Base-by-base conservation (phyloP, 2,888 invertebrate genomes). In the Panopea generosa region DNA sequence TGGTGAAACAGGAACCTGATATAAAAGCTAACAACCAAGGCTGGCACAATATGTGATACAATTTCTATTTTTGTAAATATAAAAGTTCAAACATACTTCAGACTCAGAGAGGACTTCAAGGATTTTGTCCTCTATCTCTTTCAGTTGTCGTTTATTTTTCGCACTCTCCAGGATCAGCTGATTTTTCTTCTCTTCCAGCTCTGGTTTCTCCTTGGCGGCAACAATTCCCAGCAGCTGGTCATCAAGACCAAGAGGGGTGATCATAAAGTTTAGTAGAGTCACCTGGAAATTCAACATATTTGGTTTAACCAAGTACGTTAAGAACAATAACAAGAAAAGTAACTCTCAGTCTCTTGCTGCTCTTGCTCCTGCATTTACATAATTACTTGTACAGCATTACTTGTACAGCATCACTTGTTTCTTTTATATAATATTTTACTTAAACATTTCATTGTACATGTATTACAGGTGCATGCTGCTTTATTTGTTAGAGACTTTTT, bases 121-220 rank as follows among this genome's bases (percentile, higher is more conserved):
- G 83, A 98, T 98, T 93, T 97, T 95, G 89, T 98, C 97, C 93
- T 98, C 98, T 55, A 98, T 96, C 91, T 97, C 97, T 91, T 97
- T 97, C 62, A 98, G 93, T 80, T 96, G 96, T 85, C 96, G 95
- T 92, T 96, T 97, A 93, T 98, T 98, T 87, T 95, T 95, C 11
- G 98, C 98, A 61, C 96, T 96, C 92, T 98, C 97, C 11, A 97
- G 94, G 84, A 98, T 97, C 89, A 98, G 94, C 90, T 96, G 95
- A 93, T 97, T 97, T 93, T 98, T 97, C 93, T 96, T 96, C 86
- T 97, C 96, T 92, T 98, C 98, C 63, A 98, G 94, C 87, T 96
- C 96, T 0, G 98, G 98, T 78, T 96, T 93, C 93, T 98, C 98
- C 91, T 96, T 96, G 0, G 97, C 97, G 59, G 98, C 97, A 61